These are phyloP conservation scores for Drosophila multiciliata DNA, from an alignment of 2,888 invertebrate genomes.

Conservation along the genomic window DNA sequence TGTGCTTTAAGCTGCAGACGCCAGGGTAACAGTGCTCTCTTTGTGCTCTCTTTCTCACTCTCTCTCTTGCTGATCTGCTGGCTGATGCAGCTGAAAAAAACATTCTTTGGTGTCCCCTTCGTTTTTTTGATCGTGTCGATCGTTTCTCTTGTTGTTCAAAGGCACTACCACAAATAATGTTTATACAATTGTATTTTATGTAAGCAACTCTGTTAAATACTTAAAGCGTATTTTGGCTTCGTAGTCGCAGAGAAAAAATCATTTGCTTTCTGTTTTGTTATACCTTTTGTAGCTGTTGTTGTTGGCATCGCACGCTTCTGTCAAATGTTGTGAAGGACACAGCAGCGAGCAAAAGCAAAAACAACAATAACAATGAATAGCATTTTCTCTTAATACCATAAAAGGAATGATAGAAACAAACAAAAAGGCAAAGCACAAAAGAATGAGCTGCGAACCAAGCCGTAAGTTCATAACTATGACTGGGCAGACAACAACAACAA, in stretches of 20 bases:
- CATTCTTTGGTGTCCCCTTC: neutral
- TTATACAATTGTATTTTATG: neutral
- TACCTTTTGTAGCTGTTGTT: slow-evolving; percentile 14
- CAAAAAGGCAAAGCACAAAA: slow-evolving; percentile 22
- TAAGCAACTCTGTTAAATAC: slow-evolving; percentile 1
- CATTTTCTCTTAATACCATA: slow-evolving; percentile 59
- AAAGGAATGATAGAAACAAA: slow-evolving; percentile 39
- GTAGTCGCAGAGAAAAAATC: slow-evolving; percentile 4
- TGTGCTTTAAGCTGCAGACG: neutral
- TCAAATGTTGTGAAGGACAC: slow-evolving; percentile 73
- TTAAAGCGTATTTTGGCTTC: slow-evolving; percentile 36
- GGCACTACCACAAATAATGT: neutral
- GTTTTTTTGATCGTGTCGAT: neutral
- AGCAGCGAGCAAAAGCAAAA: slow-evolving; percentile 16
- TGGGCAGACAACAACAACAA: slow-evolving; percentile 13
- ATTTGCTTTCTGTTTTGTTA: slow-evolving; percentile 21
- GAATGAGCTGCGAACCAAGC: slow-evolving; percentile 51
- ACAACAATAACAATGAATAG: slow-evolving; percentile 7
- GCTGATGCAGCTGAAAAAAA: neutral
- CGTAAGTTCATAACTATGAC: slow-evolving; percentile 52
- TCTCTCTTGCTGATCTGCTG: neutral
- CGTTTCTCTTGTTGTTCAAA: neutral
- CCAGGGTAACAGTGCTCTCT: neutral
- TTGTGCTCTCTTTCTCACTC: neutral
- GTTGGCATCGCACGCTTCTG: slow-evolving; percentile 54